A percentile compares a stretch with the other conserved stretches of the same genome.
Conservation (phyloP, 2,113 vertebrate species). For the Erythrocercus mccallii region DNA sequence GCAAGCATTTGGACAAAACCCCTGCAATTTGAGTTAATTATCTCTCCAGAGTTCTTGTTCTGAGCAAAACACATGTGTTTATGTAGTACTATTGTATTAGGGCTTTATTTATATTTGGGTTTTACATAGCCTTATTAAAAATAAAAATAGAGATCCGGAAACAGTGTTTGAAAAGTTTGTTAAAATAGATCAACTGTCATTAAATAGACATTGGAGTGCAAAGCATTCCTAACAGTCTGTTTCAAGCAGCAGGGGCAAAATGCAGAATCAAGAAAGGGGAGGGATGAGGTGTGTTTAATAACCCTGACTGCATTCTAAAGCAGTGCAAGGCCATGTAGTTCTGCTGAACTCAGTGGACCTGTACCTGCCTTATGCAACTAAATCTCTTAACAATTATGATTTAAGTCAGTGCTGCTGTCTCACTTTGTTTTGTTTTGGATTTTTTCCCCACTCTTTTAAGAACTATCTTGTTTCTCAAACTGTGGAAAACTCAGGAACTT, state of each 20-base stretch:
- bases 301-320: background rate
- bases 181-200: background rate
- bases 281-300: background rate
- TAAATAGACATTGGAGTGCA: background rate
- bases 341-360: background rate
- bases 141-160: conserved; percentile 42
- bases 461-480: background rate
- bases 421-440: background rate
- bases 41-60: conserved; percentile 38
- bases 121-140: conserved; percentile 25
- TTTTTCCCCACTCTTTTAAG: background rate
- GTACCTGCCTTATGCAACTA: background rate
- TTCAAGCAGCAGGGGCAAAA: background rate
- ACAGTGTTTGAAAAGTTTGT: conserved; percentile 33
- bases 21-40: conserved; percentile 61
- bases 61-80: conserved; percentile 28
- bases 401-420: background rate
- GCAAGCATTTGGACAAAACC: conserved; percentile 44
- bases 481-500: background rate
- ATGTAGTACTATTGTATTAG: conserved; percentile 4
- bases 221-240: background rate
- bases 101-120: conserved; percentile 44
- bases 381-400: background rate
- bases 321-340: background rate
- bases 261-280: accelerated